Evolutionary conservation across 2,113 vertebrate species (phyloP).

Genomic region (Malurus cyaneus): DNA sequence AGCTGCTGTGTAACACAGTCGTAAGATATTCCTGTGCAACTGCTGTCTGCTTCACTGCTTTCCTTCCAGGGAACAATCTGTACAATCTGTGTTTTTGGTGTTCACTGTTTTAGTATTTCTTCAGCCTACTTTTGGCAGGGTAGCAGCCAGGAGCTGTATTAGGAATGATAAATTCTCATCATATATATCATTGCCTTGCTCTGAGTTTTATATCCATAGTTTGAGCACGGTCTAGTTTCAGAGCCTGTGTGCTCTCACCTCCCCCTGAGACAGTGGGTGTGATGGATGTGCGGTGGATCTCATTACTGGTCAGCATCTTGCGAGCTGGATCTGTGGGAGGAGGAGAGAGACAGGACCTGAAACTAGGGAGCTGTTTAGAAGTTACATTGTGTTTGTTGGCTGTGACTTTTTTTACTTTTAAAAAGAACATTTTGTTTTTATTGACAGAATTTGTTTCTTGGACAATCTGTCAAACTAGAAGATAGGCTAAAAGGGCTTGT

Average conservation of each 20-base stretch:
- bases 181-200: not conserved
- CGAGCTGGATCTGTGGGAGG: not conserved
- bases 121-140: not conserved
- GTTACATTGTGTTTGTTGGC: not conserved
- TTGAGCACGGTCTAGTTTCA: not conserved
- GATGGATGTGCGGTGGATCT: not conserved
- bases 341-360: not conserved
- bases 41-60: not conserved
- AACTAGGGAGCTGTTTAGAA: not conserved
- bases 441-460: not conserved
- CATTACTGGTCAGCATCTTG: constrained; percentile 9
- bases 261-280: not conserved
- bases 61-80: not conserved
- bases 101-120: not conserved
- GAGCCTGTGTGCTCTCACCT: not conserved
- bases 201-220: not conserved
- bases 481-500: not conserved
- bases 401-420: constrained; percentile 1
- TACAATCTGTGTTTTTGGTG: not conserved
- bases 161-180: not conserved
- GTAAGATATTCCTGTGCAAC: not conserved
- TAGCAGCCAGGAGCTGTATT: not conserved
- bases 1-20: not conserved
- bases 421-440: constrained; percentile 23
- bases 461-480: not conserved